These are phyloP conservation scores for Montipora capricornis DNA, from an alignment of 64 coral and sea anemone genomes.

Conservation along the genomic window DNA sequence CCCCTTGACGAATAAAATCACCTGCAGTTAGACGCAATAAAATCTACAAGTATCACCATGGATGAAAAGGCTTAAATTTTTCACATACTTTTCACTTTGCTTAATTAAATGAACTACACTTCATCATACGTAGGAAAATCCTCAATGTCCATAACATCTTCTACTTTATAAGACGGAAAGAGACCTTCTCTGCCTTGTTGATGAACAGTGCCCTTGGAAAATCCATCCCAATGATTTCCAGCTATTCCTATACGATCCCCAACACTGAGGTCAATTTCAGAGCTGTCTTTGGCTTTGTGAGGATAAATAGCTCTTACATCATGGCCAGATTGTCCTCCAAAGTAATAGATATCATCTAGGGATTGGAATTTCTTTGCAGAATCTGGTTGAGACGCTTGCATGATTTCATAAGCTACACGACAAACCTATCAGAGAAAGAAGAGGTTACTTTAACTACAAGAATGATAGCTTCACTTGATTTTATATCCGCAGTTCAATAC, in stretches of 20 bases:
- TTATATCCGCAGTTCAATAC: too few species aligned
- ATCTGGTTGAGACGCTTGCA: constrained; percentile 88
- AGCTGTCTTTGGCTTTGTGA: constrained; percentile 59
- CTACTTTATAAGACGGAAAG: constrained; percentile 90
- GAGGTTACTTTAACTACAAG: not conserved
- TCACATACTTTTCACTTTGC: too few species aligned
- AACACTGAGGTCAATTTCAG: constrained; percentile 77
- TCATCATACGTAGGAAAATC: constrained; percentile 76
- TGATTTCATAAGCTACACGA: constrained; percentile 90
- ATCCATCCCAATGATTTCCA: constrained; percentile 98
- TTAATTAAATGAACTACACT: not conserved
- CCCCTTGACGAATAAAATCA: too few species aligned
- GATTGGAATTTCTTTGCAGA: constrained; percentile 89
- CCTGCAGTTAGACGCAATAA: too few species aligned
- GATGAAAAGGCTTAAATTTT: too few species aligned
- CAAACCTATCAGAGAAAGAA: constrained; percentile 61
- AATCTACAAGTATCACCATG: too few species aligned
- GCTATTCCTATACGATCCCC: constrained; percentile 83
- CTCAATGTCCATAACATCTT: constrained; percentile 79
- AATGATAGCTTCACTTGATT: too few species aligned
- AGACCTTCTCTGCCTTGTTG: constrained; percentile 67
- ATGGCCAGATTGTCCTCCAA: constrained; percentile 87
- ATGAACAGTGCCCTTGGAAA: constrained; percentile 83
- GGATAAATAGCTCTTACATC: constrained; percentile 78
- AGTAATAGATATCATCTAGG: constrained; percentile 96